Evolutionary conservation across 2,113 vertebrate species (phyloP).

Genomic region (Maylandia zebra): DNA sequence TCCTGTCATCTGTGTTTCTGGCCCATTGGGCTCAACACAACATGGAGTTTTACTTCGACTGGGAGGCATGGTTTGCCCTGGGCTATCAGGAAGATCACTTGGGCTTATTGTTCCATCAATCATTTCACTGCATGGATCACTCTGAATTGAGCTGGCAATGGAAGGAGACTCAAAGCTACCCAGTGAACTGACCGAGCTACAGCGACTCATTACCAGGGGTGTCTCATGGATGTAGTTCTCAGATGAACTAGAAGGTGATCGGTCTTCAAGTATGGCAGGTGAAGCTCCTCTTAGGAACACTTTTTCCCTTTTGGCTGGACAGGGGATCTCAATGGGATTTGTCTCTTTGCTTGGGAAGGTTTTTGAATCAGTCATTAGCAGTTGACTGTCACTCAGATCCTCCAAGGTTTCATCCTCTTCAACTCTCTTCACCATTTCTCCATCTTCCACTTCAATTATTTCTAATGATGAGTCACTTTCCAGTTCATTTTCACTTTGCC

Average conservation of each 20-base stretch:
- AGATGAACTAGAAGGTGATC: constrained; percentile 90
- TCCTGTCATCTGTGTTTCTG: constrained; percentile 75
- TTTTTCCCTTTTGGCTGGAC: constrained; percentile 63
- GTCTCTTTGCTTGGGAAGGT: constrained; percentile 58
- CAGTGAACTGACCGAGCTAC: constrained; percentile 94
- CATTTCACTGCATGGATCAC: constrained; percentile 95
- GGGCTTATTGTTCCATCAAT: constrained; percentile 93
- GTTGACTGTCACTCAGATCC: constrained; percentile 68
- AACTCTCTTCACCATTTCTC: constrained; percentile 43
- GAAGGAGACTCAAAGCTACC: constrained; percentile 94
- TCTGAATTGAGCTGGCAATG: constrained; percentile 97
- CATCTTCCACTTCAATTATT: constrained; percentile 86
- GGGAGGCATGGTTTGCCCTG: constrained; percentile 96
- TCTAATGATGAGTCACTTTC: constrained; percentile 85
- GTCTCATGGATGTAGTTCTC: constrained; percentile 97
- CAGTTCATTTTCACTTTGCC: constrained; percentile 79
- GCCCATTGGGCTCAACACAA: constrained; percentile 69
- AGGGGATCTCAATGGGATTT: constrained; percentile 76
- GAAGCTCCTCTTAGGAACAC: constrained; percentile 69
- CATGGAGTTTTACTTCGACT: constrained; percentile 95
- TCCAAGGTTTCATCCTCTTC: constrained; percentile 71
- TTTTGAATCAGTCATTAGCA: constrained; percentile 71
- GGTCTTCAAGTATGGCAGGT: constrained; percentile 76
- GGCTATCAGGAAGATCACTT: constrained; percentile 95
- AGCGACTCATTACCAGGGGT: constrained; percentile 91